phyloP scores from a whole-genome alignment of 2,888 invertebrate genomes.

The Antheraea assamensis region DNA sequence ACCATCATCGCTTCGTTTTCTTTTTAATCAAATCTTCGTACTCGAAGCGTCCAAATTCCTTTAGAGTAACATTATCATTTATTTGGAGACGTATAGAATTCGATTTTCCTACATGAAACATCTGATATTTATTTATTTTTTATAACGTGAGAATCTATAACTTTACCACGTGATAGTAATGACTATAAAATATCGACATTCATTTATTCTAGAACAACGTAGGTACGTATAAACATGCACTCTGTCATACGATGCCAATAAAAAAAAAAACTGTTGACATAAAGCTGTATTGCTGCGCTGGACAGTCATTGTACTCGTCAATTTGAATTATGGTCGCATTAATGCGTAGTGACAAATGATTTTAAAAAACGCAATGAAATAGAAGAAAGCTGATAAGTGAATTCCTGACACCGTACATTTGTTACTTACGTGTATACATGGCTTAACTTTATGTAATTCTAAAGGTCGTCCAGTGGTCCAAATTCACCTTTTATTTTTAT shows the following conservation, averaged over 20 bases:
- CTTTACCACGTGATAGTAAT: not conserved
- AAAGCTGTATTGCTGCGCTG: not conserved
- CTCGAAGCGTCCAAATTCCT: too few species aligned
- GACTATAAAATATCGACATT: not conserved
- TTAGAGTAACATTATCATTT: too few species aligned
- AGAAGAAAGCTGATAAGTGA: slow-evolving; percentile 8
- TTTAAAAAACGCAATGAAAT: not conserved
- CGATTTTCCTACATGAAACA: not conserved
- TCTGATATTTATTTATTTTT: not conserved
- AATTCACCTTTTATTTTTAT: too few species aligned
- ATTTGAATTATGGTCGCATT: not conserved
- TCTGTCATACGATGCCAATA: slow-evolving; percentile 7
- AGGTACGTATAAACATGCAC: not conserved
- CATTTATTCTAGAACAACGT: not conserved
- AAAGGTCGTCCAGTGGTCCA: too few species aligned
- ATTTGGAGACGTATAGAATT: not conserved
- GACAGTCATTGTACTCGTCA: not conserved
- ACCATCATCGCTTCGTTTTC: too few species aligned
- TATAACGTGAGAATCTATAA: not conserved
- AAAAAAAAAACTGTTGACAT: not conserved
- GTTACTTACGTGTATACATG: not conserved
- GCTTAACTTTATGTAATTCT: not conserved
- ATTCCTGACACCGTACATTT: not conserved
- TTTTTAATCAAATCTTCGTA: too few species aligned
- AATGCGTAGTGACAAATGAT: slow-evolving; percentile 12